Evolutionary conservation across 2,113 vertebrate genomes (phyloP), one percentile per base, ranked within the genome.

Genomic region (Pedetes capensis): DNA sequence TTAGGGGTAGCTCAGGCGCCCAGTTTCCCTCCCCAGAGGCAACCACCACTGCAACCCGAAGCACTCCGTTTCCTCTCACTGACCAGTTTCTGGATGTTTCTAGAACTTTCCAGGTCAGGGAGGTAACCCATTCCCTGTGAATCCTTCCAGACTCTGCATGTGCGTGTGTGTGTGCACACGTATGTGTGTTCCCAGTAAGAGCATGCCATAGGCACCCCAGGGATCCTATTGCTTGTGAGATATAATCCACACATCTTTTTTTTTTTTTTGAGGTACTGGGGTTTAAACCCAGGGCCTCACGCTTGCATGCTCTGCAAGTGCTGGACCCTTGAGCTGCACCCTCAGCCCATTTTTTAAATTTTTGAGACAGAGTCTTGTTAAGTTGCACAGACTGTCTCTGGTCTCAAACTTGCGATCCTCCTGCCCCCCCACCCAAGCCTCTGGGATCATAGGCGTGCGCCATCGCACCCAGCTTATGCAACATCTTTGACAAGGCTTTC

Each of bases 161-260:
- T 27, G 27, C 66, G 25, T 49, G 6, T n/a, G 18, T 13, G 1
- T 10, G 29, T 3, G n/a, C n/a, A n/a, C n/a, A 32, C 66, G 25
- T 49, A 9, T n/a, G 18, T 13, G 1, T 10, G 29, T 3, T 57
- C 64, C 12, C 8, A 23, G 42, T 7, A 23, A n/a, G 2, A 66
- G 6, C 12, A 3, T 22, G n/a, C 42, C 34, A 4, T 0, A 10
- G 8, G 8, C 25, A 55, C 16, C 4, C 44, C 1, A 0, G 4
- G n/a, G 53, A 16, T 5, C 25, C 57, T 68, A 1, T 34, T 42
- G 3, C 8, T 20, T 6, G 6, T 23, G 57, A 72, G 39, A 22
- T 1, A 47, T 1, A n/a, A 64, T 8, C 8, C 1, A 8, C 12
- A n/a, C n/a, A n/a, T n/a, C n/a, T n/a, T n/a, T n/a, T n/a, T n/a